Evolutionary conservation across 2,888 invertebrate genomes (phyloP).

Genomic region (Protonemura montana): DNA sequence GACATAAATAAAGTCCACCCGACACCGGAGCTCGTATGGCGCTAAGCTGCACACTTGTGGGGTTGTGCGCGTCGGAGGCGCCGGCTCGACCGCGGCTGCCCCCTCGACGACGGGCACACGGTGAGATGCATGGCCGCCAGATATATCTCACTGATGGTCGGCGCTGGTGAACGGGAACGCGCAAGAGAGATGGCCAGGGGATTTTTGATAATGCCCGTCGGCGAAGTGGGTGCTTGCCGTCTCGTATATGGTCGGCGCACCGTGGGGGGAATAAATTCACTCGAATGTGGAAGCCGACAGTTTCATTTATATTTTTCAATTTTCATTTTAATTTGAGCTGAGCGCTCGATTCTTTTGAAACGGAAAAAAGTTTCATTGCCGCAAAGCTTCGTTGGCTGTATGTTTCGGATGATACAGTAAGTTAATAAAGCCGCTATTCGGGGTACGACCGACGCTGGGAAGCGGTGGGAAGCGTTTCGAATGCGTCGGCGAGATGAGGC

Average conservation of each 20-base stretch:
- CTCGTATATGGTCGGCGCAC: neutral
- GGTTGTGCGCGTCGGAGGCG: neutral
- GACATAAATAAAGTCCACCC: neutral
- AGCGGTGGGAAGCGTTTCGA: neutral
- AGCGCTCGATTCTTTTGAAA: neutral
- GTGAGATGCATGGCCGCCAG: neutral
- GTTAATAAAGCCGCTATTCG: neutral
- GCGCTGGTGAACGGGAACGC: neutral
- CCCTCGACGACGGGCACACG: neutral
- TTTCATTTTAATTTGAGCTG: neutral
- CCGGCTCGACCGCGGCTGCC: too few species aligned
- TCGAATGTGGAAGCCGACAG: neutral
- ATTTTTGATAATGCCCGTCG: neutral
- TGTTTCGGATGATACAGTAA: neutral
- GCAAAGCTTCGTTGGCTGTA: too few species aligned
- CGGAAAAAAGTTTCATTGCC: too few species aligned
- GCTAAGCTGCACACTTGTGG: neutral
- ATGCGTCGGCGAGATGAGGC: neutral
- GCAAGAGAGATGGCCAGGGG: neutral
- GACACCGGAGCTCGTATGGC: neutral
- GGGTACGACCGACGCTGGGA: neutral
- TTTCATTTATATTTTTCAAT: neutral
- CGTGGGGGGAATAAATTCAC: neutral
- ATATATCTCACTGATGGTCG: slow-evolving; percentile 1
- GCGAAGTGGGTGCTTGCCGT: neutral